Evolutionary conservation across 2,888 invertebrate genomes (phyloP).

Genomic region (Geotrupes spiniger): DNA sequence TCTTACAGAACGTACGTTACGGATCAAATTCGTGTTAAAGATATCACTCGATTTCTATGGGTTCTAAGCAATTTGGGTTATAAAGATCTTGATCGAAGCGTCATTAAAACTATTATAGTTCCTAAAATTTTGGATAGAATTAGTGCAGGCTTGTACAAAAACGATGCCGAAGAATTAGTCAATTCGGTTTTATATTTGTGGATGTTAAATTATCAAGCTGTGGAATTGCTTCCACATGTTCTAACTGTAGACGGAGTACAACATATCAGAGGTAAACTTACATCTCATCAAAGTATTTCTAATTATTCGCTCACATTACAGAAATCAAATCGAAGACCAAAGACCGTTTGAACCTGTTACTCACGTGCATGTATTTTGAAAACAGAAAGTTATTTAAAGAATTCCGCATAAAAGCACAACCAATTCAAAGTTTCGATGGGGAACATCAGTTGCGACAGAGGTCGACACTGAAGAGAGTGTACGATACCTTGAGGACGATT

Average conservation of each 20-base stretch:
- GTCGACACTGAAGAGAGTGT: conserved; percentile 38
- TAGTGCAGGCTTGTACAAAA: conserved; percentile 33
- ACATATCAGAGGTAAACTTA: conserved; percentile 24
- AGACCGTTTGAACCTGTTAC: conserved; percentile 42
- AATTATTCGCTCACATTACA: conserved; percentile 25
- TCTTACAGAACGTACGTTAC: conserved; percentile 28
- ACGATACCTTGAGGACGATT: conserved; percentile 34
- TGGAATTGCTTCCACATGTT: conserved; percentile 37
- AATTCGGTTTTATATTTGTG: conserved; percentile 48
- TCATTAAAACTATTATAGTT: conserved; percentile 38
- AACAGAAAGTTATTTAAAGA: conserved; percentile 39
- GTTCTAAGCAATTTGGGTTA: conserved; percentile 43
- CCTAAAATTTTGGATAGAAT: conserved; percentile 38
- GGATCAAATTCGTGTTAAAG: conserved; percentile 44
- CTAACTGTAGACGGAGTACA: conserved; percentile 29
- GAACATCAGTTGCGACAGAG: conserved; percentile 38
- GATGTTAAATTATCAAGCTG: conserved; percentile 45
- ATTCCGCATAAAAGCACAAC: conserved; percentile 31
- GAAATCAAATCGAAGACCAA: conserved; percentile 24
- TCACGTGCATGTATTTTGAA: conserved; percentile 47
- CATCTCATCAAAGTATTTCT: conserved; percentile 3
- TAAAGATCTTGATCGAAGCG: conserved; percentile 29
- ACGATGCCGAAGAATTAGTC: conserved; percentile 37
- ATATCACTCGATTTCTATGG: conserved; percentile 51
- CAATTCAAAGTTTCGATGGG: conserved; percentile 28